These are phyloP conservation scores for Drosophila longiperda DNA, from an alignment of 2,888 invertebrate genomes.

Conservation along the genomic window DNA sequence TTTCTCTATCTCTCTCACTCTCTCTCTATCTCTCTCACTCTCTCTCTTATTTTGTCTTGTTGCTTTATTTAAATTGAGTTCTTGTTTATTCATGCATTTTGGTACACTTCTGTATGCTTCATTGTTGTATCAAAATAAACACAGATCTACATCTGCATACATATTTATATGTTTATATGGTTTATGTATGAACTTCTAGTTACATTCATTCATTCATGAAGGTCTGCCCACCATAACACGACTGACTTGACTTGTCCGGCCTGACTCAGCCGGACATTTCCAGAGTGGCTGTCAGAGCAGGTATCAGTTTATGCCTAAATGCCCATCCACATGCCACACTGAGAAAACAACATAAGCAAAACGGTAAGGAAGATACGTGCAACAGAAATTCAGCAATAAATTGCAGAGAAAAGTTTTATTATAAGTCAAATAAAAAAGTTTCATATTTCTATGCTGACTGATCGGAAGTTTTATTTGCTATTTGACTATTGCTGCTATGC, in stretches of 20 bases:
- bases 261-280: conserved; percentile 50
- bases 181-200: conserved; percentile 15
- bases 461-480: background rate
- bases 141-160: conserved; percentile 11
- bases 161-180: conserved; percentile 6
- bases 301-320: conserved; percentile 76
- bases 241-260: conserved; percentile 40
- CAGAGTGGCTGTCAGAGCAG: conserved; percentile 59
- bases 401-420: background rate
- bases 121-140: conserved; percentile 60
- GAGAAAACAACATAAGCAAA: background rate
- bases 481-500: background rate
- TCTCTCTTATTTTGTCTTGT: conserved; percentile 42
- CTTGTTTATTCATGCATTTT: conserved; percentile 78
- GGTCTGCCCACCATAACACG: conserved; percentile 36
- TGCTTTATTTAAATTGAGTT: conserved; percentile 77
- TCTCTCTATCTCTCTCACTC: conserved; percentile 7
- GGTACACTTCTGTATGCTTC: conserved; percentile 65
- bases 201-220: conserved; percentile 52
- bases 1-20: background rate
- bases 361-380: too few relatives aligned
- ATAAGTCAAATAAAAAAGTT: background rate
- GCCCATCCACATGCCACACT: conserved; percentile 38
- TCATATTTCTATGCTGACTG: background rate
- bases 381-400: background rate